phyloP scores from a whole-genome alignment of 2,113 vertebrate species.

The Gasterosteus aculeatus region DNA sequence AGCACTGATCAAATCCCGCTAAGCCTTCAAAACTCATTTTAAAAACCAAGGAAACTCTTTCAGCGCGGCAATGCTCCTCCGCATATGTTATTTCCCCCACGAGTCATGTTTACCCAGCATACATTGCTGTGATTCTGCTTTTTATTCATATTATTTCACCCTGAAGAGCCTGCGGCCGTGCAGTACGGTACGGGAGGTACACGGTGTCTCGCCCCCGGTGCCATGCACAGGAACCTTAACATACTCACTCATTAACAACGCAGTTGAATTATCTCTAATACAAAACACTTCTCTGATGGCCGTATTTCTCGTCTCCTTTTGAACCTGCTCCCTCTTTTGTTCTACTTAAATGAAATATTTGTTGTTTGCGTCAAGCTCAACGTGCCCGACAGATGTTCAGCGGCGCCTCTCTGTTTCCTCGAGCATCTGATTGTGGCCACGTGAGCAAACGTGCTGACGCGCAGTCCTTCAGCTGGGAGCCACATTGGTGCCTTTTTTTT shows the following conservation, averaged over 20 bases:
- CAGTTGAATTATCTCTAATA: background rate
- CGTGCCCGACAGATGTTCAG: conserved; percentile 2
- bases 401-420: background rate
- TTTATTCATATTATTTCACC: background rate
- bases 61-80: background rate
- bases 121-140: background rate
- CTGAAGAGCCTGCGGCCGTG: conserved; percentile 31
- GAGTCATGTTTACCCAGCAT: background rate
- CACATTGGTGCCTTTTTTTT: conserved; percentile 39
- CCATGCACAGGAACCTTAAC: background rate
- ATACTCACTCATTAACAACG: background rate
- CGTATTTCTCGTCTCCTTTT: background rate
- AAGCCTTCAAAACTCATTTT: background rate
- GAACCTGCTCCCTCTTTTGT: conserved; percentile 5
- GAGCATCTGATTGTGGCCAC: conserved; percentile 29
- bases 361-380: conserved; percentile 12
- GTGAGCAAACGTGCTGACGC: background rate
- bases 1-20: background rate
- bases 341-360: background rate
- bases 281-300: background rate
- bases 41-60: background rate
- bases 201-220: conserved; percentile 42
- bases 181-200: conserved; percentile 13
- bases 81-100: background rate
- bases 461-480: conserved; percentile 20